These are phyloP conservation scores for Drosophila dunni DNA, from an alignment of 1,140 invertebrate species.

Conservation along the genomic window DNA sequence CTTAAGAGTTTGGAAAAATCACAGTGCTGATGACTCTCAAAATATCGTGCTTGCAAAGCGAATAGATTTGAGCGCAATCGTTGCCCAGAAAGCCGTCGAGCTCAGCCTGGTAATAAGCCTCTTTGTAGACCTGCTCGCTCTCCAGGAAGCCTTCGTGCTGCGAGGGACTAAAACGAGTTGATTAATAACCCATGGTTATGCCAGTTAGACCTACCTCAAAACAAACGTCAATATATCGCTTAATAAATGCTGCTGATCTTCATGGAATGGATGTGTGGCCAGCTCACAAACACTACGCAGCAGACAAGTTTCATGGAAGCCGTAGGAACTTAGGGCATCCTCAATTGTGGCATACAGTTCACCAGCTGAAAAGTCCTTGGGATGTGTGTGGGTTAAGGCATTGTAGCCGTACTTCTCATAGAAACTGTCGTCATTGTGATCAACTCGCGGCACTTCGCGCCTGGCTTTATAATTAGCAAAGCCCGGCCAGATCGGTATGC, in stretches of 20 bases:
- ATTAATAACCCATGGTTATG: neutral
- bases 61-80: slow-evolving; percentile 65
- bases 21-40: slow-evolving; percentile 56
- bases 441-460: slow-evolving; percentile 36
- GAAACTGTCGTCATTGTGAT: slow-evolving; percentile 40
- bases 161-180: slow-evolving; percentile 59
- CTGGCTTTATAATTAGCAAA: slow-evolving; percentile 68
- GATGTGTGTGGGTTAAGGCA: slow-evolving; percentile 40
- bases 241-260: slow-evolving; percentile 62
- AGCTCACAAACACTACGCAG: slow-evolving; percentile 75
- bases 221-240: slow-evolving; percentile 74
- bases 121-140: slow-evolving; percentile 55
- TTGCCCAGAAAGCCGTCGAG: slow-evolving; percentile 61
- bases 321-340: slow-evolving; percentile 55
- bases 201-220: slow-evolving; percentile 56
- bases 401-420: slow-evolving; percentile 65
- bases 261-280: slow-evolving; percentile 76
- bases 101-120: slow-evolving; percentile 73
- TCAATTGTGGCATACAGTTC: slow-evolving; percentile 72
- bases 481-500: slow-evolving; percentile 78
- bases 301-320: slow-evolving; percentile 74
- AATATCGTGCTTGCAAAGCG: slow-evolving; percentile 58
- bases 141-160: slow-evolving; percentile 70
- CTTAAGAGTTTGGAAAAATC: slow-evolving; percentile 37
- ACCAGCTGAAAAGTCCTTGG: slow-evolving; percentile 75